Conservation (phyloP, 2,797 vertebrate genomes). For the Netta rufina region DNA sequence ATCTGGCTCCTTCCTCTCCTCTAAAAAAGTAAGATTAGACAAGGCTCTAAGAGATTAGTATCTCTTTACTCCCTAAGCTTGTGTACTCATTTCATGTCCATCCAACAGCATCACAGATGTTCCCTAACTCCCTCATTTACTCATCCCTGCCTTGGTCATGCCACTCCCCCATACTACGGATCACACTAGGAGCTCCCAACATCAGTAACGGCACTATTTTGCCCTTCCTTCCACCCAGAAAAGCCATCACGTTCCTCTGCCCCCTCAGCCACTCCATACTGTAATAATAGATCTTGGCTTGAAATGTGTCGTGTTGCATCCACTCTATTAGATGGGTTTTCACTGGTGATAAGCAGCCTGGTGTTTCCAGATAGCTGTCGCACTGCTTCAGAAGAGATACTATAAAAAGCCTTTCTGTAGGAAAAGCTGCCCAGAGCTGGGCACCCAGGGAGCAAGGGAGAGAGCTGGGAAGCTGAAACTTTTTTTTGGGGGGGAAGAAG, state of each 20-base stretch:
- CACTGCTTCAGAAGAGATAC: not conserved
- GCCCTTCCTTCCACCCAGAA: not conserved
- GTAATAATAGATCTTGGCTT: not conserved
- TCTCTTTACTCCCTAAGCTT: not conserved
- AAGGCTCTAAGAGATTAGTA: not conserved
- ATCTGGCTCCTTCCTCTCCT: not conserved
- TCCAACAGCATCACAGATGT: not conserved
- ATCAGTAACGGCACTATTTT: not conserved
- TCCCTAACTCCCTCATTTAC: not conserved
- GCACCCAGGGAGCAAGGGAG: not conserved
- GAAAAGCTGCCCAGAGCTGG: not conserved
- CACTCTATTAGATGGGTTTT: not conserved
- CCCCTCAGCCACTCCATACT: not conserved
- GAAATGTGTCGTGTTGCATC: not conserved
- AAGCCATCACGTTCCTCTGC: not conserved
- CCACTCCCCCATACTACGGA: not conserved
- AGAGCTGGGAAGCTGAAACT: not conserved
- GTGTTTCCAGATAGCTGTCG: not conserved
- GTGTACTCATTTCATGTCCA: not conserved
- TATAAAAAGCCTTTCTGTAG: conserved; percentile 19
- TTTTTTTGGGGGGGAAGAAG: too few species aligned
- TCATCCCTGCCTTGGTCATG: not conserved
- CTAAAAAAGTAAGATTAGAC: not conserved
- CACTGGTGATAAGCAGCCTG: not conserved
- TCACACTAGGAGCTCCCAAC: not conserved